These are phyloP conservation scores for Aldrovandia affinis DNA, from an alignment of 2,797 vertebrate species.

Conservation along the genomic window DNA sequence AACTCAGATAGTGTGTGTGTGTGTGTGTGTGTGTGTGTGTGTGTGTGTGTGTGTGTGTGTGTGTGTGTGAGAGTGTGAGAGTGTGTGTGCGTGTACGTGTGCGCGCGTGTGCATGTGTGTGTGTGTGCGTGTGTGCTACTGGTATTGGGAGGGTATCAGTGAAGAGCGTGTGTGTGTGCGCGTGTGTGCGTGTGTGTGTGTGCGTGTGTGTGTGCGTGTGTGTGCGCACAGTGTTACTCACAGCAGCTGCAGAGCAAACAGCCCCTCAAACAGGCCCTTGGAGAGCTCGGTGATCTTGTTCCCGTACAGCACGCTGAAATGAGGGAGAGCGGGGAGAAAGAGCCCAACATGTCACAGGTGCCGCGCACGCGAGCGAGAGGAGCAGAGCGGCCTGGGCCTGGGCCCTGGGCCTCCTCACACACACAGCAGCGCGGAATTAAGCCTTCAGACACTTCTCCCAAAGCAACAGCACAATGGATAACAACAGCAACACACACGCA, in stretches of 20 bases:
- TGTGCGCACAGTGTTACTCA: slow-evolving; percentile 81
- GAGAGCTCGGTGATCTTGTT: slow-evolving; percentile 98
- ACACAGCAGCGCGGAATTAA: not conserved
- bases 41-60: no score
- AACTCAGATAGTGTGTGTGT: not conserved
- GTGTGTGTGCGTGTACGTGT: no score
- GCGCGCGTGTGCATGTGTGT: no score
- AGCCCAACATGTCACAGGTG: slow-evolving; percentile 2
- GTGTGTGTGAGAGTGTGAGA: no score
- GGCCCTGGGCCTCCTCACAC: no score
- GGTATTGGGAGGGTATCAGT: no score
- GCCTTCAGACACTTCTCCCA: not conserved
- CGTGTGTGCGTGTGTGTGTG: no score
- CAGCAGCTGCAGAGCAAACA: slow-evolving; percentile 94
- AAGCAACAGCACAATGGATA: not conserved
- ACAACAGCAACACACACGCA: no score
- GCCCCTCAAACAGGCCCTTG: slow-evolving; percentile 92
- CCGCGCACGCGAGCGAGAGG: not conserved
- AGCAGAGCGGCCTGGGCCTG: not conserved
- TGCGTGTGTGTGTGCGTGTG: no score
- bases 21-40: no score
- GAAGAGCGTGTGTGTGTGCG: no score
- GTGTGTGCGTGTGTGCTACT: no score
- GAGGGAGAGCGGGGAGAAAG: slow-evolving; percentile 22
- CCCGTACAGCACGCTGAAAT: slow-evolving; percentile 89